Evolutionary conservation across 1,140 invertebrate genomes (phyloP).

Genomic region (Drosophila santomea): DNA sequence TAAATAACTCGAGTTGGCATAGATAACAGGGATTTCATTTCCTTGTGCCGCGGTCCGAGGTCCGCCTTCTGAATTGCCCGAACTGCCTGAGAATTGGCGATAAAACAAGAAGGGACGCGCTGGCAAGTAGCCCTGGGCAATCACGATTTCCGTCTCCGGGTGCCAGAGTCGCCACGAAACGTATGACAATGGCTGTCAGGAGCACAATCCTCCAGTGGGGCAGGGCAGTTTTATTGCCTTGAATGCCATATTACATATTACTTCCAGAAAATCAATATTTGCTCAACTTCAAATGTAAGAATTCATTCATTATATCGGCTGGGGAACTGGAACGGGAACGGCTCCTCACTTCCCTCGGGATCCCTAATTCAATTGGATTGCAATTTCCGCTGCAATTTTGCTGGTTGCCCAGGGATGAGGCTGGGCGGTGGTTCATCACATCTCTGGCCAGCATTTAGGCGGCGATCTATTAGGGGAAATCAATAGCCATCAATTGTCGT

Average conservation of each 20-base stretch:
- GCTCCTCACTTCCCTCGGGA: not conserved
- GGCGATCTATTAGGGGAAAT: constrained; percentile 40
- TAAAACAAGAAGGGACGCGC: constrained; percentile 51
- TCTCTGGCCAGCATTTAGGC: constrained; percentile 2
- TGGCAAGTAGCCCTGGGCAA: constrained; percentile 54
- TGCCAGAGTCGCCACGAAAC: not conserved
- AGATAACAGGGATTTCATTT: constrained; percentile 54
- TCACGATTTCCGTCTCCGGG: constrained; percentile 62
- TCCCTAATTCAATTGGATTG: constrained; percentile 19
- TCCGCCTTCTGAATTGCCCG: constrained; percentile 17
- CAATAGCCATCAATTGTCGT: constrained; percentile 29
- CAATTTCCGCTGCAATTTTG: constrained; percentile 45
- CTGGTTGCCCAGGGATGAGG: not conserved
- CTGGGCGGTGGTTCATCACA: not conserved
- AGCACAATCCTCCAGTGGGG: constrained; percentile 38
- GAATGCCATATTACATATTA: constrained; percentile 55
- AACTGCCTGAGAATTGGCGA: constrained; percentile 21
- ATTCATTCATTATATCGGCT: constrained; percentile 44
- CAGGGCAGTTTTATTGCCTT: constrained; percentile 62
- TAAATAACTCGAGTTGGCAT: constrained; percentile 45
- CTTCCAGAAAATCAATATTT: constrained; percentile 57
- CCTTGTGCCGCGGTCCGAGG: constrained; percentile 18
- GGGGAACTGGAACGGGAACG: not conserved
- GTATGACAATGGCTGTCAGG: constrained; percentile 36
- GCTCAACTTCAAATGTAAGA: constrained; percentile 53